phyloP scores from a whole-genome alignment of 2,113 vertebrate genomes.

The Deroptyus accipitrinus region DNA sequence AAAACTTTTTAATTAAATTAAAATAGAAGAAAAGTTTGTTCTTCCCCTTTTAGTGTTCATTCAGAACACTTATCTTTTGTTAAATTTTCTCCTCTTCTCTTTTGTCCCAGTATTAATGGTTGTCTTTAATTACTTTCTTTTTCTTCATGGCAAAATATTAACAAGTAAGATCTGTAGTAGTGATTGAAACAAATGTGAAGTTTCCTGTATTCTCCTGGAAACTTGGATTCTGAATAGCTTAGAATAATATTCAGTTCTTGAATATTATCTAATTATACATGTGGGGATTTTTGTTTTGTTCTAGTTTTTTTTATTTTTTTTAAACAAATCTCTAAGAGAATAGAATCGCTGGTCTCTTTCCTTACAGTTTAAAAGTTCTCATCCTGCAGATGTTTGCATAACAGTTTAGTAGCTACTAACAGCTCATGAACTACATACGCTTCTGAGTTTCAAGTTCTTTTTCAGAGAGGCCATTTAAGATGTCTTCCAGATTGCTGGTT shows the following conservation, averaged over 20 bases:
- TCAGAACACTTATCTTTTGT: background rate
- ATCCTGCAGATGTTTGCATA: background rate
- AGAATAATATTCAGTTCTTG: background rate
- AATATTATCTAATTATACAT: background rate
- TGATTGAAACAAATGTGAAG: background rate
- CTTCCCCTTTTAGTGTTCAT: background rate
- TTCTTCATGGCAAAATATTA: background rate
- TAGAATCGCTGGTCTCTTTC: background rate
- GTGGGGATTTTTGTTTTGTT: background rate
- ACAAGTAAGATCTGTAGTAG: background rate
- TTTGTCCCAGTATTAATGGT: background rate
- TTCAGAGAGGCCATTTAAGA: background rate
- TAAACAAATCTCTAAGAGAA: background rate
- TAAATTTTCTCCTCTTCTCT: background rate
- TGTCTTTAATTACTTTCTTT: background rate
- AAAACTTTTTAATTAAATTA: background rate
- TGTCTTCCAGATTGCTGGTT: background rate
- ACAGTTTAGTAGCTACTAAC: background rate
- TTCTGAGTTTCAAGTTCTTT: background rate
- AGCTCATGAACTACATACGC: background rate
- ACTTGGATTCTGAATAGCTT: background rate
- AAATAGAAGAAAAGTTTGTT: background rate
- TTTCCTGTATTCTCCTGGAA: background rate
- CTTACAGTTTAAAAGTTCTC: background rate
- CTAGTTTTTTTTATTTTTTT: background rate